phyloP scores from a whole-genome alignment of 30 jellyfish, hydroid and myxozoan genomes.

The Rhopilema esculentum region DNA sequence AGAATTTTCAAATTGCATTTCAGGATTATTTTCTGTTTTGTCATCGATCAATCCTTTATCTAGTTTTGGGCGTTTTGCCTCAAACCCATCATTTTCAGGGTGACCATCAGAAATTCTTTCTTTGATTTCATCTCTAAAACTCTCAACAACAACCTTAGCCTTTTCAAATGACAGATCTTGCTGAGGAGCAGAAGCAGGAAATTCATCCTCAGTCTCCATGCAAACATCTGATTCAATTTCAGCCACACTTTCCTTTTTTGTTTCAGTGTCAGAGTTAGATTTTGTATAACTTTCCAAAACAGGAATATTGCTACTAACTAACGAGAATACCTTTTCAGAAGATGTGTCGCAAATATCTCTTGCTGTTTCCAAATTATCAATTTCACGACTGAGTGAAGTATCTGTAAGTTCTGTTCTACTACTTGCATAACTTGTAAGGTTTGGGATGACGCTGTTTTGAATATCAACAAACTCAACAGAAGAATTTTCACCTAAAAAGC shows the following conservation, averaged over 20 bases:
- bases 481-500: background rate
- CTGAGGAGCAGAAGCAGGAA: background rate
- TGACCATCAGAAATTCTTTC: background rate
- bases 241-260: background rate
- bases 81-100: background rate
- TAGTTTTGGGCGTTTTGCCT: constrained; percentile 9
- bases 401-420: background rate
- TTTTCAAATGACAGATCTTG: background rate
- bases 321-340: background rate
- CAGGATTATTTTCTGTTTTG: background rate
- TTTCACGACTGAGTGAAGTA: background rate
- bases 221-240: background rate
- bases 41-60: background rate
- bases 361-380: no score
- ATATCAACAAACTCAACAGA: background rate
- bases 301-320: background rate
- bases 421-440: background rate
- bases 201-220: background rate
- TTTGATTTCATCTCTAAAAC: background rate
- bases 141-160: background rate
- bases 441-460: background rate
- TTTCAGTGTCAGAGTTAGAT: background rate
- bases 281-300: background rate
- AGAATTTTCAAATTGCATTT: background rate
- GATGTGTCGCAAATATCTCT: background rate